Conservation (phyloP, 1,140 invertebrate species). For the Drosophila melanica region DNA sequence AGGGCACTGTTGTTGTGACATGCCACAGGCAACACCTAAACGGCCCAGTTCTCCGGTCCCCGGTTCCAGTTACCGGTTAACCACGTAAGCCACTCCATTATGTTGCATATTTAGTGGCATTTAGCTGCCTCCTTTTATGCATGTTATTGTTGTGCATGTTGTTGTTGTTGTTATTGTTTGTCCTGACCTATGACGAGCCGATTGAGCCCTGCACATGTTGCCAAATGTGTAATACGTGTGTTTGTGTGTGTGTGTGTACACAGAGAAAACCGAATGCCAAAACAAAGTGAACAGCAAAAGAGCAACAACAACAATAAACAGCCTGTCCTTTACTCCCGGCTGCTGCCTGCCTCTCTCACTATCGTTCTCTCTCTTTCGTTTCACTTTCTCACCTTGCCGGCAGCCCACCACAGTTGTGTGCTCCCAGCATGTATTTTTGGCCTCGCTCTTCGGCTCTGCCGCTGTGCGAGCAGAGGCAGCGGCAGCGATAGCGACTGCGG, state of each 20-base stretch:
- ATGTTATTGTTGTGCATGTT: constrained; percentile 1
- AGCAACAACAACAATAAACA: constrained; percentile 14
- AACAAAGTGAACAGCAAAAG: constrained; percentile 57
- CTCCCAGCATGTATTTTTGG: constrained; percentile 43
- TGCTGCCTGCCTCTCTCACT: constrained; percentile 6
- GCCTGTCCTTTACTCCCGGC: constrained; percentile 17
- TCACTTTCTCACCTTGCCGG: constrained; percentile 49
- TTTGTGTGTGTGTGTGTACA: constrained; percentile 31
- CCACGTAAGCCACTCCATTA: constrained; percentile 45
- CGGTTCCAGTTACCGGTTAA: constrained; percentile 11
- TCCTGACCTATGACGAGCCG: constrained; percentile 54
- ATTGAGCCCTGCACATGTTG: constrained; percentile 65
- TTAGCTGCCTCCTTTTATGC: constrained; percentile 36
- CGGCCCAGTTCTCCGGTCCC: neutral
- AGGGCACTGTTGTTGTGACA: constrained; percentile 69
- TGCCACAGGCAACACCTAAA: constrained; percentile 45
- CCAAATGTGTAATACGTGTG: constrained; percentile 45
- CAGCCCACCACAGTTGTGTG: constrained; percentile 28
- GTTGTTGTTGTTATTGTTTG: constrained; percentile 14
- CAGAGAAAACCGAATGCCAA: constrained; percentile 50
- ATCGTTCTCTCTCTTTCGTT: constrained; percentile 24
- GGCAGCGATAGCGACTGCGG: constrained; percentile 20
- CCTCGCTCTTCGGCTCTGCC: constrained; percentile 19
- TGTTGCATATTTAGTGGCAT: constrained; percentile 79
- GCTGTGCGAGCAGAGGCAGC: constrained; percentile 18